These are phyloP conservation scores for Rhynchomys soricoides DNA, from an alignment of 2,113 vertebrate genomes.

Conservation along the genomic window DNA sequence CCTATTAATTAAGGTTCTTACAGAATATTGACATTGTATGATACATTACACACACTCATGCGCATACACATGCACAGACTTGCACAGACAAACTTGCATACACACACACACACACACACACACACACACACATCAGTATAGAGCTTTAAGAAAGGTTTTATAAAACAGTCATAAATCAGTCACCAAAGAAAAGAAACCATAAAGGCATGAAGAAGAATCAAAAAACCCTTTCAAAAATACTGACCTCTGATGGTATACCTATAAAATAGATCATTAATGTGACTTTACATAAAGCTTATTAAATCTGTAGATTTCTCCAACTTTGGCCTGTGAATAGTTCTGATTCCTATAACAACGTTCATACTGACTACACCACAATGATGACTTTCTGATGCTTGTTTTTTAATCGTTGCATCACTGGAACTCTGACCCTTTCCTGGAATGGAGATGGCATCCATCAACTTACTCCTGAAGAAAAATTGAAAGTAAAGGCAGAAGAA, in stretches of 20 bases:
- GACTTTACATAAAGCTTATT: slow-evolving; percentile 8
- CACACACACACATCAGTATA: background rate
- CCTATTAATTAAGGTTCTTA: background rate
- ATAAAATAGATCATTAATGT: background rate
- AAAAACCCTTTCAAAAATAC: background rate
- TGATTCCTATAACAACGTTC: background rate
- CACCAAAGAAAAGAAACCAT: slow-evolving; percentile 15
- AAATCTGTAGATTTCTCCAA: background rate
- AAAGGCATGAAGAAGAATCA: background rate
- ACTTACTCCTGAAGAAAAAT: background rate
- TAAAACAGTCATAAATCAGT: background rate
- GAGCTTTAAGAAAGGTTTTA: background rate
- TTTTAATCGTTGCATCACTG: background rate
- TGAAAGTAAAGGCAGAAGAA: background rate
- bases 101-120: background rate
- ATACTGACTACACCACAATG: background rate
- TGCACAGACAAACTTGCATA: background rate
- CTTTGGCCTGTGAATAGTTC: background rate
- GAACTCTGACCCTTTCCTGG: background rate
- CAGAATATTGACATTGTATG: background rate
- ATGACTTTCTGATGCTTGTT: background rate
- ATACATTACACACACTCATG: background rate
- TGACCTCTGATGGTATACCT: background rate
- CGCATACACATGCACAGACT: too few species aligned
- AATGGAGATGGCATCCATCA: background rate